These are phyloP conservation scores for Volucella bombylans DNA, from an alignment of 2,888 invertebrate genomes.

Conservation along the genomic window DNA sequence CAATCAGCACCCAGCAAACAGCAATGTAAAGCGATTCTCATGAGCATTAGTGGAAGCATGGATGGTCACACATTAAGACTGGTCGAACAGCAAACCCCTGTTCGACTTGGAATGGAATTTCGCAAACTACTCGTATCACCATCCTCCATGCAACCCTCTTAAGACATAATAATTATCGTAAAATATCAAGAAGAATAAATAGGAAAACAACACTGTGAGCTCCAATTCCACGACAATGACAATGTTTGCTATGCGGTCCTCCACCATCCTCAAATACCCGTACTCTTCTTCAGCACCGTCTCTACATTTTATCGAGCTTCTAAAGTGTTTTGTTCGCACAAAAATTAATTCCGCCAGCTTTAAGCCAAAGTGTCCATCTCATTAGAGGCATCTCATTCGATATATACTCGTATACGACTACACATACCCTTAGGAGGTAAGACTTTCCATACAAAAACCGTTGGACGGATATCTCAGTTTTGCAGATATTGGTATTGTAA, in stretches of 20 bases:
- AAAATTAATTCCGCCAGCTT: conserved; percentile 66
- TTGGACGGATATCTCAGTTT: conserved; percentile 63
- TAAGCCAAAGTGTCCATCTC: conserved; percentile 67
- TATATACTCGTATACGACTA: neutral
- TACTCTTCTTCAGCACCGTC: neutral
- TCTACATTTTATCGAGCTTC: conserved; percentile 6
- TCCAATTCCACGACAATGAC: conserved; percentile 21
- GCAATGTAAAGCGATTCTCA: conserved; percentile 58
- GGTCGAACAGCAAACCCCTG: neutral
- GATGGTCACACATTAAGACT: conserved; percentile 35
- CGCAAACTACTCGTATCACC: conserved; percentile 50
- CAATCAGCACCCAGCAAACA: conserved; percentile 55
- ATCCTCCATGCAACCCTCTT: neutral
- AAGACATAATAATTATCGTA: conserved; percentile 66
- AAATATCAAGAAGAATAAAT: conserved; percentile 52
- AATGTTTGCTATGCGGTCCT: conserved; percentile 64
- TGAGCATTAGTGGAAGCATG: conserved; percentile 52
- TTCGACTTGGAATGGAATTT: conserved; percentile 49
- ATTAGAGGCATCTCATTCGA: conserved; percentile 31
- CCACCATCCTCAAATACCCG: neutral
- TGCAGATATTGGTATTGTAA: conserved; percentile 67
- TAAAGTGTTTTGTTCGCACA: conserved; percentile 69
- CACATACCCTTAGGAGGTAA: conserved; percentile 6
- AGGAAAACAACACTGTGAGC: too few relatives aligned
- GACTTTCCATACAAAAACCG: conserved; percentile 11